These are phyloP conservation scores for Eucidaris tribuloides DNA, from an alignment of 35 echinoderm and acorn worm genomes.

Conservation along the genomic window DNA sequence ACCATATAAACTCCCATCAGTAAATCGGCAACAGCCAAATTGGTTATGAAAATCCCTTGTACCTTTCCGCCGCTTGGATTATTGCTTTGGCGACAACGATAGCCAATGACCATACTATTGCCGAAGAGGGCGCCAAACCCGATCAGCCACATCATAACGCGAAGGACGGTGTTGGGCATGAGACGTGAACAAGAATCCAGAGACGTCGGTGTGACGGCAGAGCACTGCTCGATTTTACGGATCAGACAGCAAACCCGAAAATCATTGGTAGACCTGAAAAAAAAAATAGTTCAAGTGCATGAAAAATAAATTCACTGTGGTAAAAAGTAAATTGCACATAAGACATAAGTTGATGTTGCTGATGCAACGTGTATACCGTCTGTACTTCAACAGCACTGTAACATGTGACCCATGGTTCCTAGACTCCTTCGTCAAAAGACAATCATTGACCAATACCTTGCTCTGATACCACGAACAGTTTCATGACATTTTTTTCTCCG, in stretches of 20 bases:
- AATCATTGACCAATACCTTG: too few relatives aligned
- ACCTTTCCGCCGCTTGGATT: conserved; percentile 1
- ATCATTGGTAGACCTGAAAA: background rate
- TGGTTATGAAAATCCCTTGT: conserved; percentile 41
- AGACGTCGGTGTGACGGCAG: background rate
- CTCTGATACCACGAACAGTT: too few relatives aligned
- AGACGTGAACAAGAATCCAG: conserved; percentile 39
- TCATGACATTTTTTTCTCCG: too few relatives aligned
- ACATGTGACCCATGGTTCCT: too few relatives aligned
- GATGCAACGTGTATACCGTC: too few relatives aligned
- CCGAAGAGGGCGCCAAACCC: conserved; percentile 70
- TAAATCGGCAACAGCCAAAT: conserved; percentile 74
- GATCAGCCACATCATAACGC: conserved; percentile 71
- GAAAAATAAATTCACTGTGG: too few relatives aligned
- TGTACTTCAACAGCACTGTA: too few relatives aligned
- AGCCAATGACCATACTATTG: conserved; percentile 57
- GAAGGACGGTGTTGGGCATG: conserved; percentile 31
- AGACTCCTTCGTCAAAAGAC: too few relatives aligned
- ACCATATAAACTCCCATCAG: conserved; percentile 88
- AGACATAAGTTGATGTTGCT: too few relatives aligned
- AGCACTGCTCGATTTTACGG: background rate
- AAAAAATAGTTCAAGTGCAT: too few relatives aligned
- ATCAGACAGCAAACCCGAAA: conserved; percentile 33
- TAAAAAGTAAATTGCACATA: too few relatives aligned
- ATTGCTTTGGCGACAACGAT: conserved; percentile 12